phyloP scores from a whole-genome alignment of 2,113 vertebrate species.

The Brachyhypopomus gauderio region DNA sequence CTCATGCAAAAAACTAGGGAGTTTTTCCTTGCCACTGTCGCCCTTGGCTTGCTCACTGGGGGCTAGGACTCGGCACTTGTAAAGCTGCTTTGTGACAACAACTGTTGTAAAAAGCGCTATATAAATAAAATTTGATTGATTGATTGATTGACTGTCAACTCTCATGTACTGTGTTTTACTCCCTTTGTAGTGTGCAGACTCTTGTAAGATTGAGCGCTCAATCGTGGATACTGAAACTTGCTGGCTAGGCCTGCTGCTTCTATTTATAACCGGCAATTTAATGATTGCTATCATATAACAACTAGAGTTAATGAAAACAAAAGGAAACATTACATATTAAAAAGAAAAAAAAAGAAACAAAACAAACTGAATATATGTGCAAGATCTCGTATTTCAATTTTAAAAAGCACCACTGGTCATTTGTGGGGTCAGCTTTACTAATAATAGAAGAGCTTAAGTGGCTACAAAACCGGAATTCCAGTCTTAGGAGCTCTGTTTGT shows the following conservation, averaged over 20 bases:
- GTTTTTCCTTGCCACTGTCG: too few species aligned
- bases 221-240: conserved; percentile 29
- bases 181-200: conserved; percentile 11
- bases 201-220: not conserved
- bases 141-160: conserved; percentile 40
- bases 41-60: too few species aligned
- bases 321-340: not conserved
- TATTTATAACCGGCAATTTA: conserved; percentile 8
- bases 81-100: too few species aligned
- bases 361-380: not conserved
- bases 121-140: too few species aligned
- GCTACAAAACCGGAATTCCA: not conserved
- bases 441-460: not conserved
- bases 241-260: not conserved
- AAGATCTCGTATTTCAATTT: not conserved
- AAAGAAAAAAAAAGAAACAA: not conserved
- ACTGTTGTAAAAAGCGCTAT: too few species aligned
- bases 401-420: not conserved
- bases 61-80: too few species aligned
- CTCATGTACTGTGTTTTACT: conserved; percentile 30
- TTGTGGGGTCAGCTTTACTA: not conserved
- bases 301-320: not conserved
- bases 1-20: too few species aligned
- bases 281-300: conserved; percentile 12
- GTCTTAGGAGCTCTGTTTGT: not conserved